Conservation (phyloP, 2,797 vertebrate genomes). For the Halcyon smyrnensis region DNA sequence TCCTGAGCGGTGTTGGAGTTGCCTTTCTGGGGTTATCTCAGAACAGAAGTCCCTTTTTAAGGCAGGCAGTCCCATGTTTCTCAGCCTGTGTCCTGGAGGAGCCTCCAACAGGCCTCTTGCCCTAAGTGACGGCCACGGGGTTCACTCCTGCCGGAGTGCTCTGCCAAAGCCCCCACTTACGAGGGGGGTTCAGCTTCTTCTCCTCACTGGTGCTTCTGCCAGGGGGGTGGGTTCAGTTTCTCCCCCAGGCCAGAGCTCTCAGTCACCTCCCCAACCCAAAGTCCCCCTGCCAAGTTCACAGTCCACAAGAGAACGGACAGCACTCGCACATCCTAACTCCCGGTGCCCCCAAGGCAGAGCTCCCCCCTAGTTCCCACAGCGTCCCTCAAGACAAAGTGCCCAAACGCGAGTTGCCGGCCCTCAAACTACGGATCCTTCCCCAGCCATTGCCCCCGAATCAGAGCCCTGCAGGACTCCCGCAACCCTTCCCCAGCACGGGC, state of each 20-base stretch:
- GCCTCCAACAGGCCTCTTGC: too few species aligned
- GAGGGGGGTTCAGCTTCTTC: not conserved
- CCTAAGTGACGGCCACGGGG: not conserved
- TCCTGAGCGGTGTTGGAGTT: not conserved
- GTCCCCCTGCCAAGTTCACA: too few species aligned
- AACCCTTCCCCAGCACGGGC: too few species aligned
- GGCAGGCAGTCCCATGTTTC: fast-evolving
- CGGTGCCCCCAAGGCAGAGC: fast-evolving
- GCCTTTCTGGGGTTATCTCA: not conserved
- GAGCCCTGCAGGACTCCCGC: too few species aligned
- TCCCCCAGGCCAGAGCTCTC: not conserved
- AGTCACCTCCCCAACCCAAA: not conserved
- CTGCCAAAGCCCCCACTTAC: fast-evolving
- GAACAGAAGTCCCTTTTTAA: not conserved
- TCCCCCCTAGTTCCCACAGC: not conserved
- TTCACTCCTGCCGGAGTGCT: fast-evolving
- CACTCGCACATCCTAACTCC: fast-evolving
- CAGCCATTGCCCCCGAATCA: too few species aligned
- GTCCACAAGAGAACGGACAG: too few species aligned
- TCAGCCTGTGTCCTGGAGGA: too few species aligned
- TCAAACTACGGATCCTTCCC: too few species aligned
- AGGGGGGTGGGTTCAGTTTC: too few species aligned
- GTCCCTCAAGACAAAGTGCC: too few species aligned
- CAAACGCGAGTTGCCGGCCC: too few species aligned
- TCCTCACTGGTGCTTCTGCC: not conserved